Evolutionary conservation across 2,113 vertebrate species (phyloP).

Genomic region (Ptilorrhoa leucosticta): DNA sequence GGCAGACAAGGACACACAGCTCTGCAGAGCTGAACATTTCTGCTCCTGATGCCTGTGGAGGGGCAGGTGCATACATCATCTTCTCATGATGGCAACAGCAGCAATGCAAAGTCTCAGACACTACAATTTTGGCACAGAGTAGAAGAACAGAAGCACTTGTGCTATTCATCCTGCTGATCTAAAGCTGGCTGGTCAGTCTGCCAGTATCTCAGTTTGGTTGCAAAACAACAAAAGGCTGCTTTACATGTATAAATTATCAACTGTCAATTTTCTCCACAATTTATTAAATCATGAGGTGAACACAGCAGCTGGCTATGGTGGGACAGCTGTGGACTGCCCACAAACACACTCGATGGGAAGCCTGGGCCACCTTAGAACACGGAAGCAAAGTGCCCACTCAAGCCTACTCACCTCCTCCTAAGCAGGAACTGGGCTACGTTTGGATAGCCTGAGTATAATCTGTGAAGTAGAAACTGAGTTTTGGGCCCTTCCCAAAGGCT

Average conservation of each 20-base stretch:
- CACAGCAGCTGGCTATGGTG: not conserved
- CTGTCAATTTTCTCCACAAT: not conserved
- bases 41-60: not conserved
- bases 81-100: not conserved
- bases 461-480: not conserved
- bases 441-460: not conserved
- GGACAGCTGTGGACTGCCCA: not conserved
- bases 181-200: not conserved
- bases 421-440: not conserved
- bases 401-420: not conserved
- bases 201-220: not conserved
- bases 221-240: not conserved
- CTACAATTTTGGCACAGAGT: not conserved
- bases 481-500: not conserved
- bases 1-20: not conserved
- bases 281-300: not conserved
- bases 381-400: not conserved
- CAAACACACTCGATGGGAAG: not conserved
- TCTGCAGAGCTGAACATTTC: not conserved
- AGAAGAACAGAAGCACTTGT: not conserved
- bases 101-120: not conserved
- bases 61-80: fast-evolving
- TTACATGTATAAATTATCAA: not conserved
- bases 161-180: not conserved
- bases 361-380: not conserved